These are phyloP conservation scores for Diadegma fenestrale DNA, from an alignment of 2,888 invertebrate species.

Conservation along the genomic window DNA sequence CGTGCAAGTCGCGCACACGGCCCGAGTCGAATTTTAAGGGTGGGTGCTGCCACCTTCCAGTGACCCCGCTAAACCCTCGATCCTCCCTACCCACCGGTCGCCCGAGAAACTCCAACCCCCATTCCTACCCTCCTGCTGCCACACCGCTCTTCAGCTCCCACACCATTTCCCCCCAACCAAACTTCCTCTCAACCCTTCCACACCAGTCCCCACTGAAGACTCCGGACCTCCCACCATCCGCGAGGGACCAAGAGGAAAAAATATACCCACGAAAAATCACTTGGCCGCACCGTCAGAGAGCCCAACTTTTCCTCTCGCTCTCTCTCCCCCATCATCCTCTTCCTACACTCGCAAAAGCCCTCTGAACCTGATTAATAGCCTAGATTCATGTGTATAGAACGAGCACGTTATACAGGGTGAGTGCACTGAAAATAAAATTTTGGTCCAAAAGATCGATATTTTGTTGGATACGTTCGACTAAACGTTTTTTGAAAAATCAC, in stretches of 20 bases:
- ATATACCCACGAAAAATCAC: constrained; percentile 68
- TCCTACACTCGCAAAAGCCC: constrained; percentile 59
- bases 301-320: constrained; percentile 11
- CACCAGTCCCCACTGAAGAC: constrained; percentile 10
- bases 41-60: constrained; percentile 81
- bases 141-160: no score
- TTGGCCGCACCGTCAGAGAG: constrained; percentile 63
- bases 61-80: constrained; percentile 78
- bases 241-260: constrained; percentile 31
- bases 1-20: constrained; percentile 74
- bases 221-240: constrained; percentile 30
- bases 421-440: no score
- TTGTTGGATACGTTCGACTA: no score
- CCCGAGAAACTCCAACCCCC: constrained; percentile 70
- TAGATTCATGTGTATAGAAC: constrained; percentile 62
- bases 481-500: no score
- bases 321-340: constrained; percentile 12
- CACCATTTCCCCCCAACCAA: neutral
- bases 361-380: constrained; percentile 71
- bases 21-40: constrained; percentile 78
- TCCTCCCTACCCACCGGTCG: constrained; percentile 62
- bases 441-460: no score
- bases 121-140: no score
- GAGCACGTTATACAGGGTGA: constrained; percentile 31
- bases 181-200: constrained; percentile 8